Base-by-base conservation (phyloP, 2,113 vertebrate species). In the Xiphias gladius region DNA sequence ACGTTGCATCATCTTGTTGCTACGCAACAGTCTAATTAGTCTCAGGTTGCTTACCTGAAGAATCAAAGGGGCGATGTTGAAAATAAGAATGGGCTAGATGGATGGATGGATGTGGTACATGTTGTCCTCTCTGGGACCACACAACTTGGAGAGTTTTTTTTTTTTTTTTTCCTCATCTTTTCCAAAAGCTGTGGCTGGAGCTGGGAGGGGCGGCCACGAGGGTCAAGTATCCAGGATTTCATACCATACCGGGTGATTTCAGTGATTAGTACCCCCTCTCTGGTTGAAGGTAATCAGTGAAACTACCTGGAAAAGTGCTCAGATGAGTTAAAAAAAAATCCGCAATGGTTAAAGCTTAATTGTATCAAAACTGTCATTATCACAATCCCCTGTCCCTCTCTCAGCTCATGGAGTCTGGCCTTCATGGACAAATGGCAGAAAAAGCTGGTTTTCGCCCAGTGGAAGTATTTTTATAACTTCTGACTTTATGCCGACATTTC, bases 1-100 rank as follows among this genome's bases (percentile, higher is more conserved):
- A 58, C 7, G 43, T 59, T 65, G 78, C 59, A 73, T 89, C 62
- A 59, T 19, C 63, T 58, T 76, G 90, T 88, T 90, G 88, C 88
- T 72, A 76, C 52, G 89, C 87, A 84, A 91, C 79, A 35, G 0
- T 75, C 70, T 85, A 82, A 91, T 93, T 82, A 84, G 78, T 43
- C 52, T 46, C 41, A 16, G 73, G 64, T 73, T 52, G 39, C 75
- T 70, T 75, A 88, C 71, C 63, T 69, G 71, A 74, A 48, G 41
- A 83, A 79, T 68, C 57, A 66, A 74, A 72, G 32, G 6, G 22
- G 20, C 13, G 32, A 20, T 54, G 39, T 30, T 72, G 46, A 35
- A 80, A 58, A 59, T 63, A 41, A 57, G 65, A 54, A 71, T 16
- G 20, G 30, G 24, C 24, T 10, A 65, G 28, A 65, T 58, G 17